Evolutionary conservation across 2,797 vertebrate species (phyloP), one percentile per base, ranked within the genome.

Genomic region (Rallus crepitans): DNA sequence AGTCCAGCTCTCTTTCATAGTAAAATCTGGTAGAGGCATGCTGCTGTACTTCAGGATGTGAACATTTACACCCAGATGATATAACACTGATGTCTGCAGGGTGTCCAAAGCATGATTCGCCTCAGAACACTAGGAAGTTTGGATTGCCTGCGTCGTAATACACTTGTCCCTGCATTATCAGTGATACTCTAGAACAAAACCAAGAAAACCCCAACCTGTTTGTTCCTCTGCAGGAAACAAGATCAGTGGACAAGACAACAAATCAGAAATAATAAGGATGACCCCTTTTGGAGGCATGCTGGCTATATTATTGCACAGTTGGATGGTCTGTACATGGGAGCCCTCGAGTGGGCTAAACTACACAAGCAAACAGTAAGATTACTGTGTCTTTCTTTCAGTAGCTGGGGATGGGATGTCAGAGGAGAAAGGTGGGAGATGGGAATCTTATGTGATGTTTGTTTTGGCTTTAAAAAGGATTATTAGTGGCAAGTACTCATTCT

Each of bases 261-360:
- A 93, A 98, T 99, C 71, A 98, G 98, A 95, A 86, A 97, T 68
- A 97, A 98, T 79, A 97, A 98, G 94, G 95, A 96, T 85, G 98
- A 99, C 78, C 98, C 99, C 17, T 98, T 99, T 94, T 99, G 99
- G 99, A 98, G 95, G 91, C 99, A 99, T 64, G 78, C 92, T 1
- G 98, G 99, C 81, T 99, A 99, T 93, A 89, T 99, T 42, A 45
- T 99, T 57, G 97, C 98, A n/a, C 99, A 99, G 96, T 53, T 99
- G 97, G 99, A 99, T 66, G 99, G 99, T 35, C 96, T 99, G 18
- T 98, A 99, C 79, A 97, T 98, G 24, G 99, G 99, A 87, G 98
- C 98, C 5, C 76, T 96, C 9, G 97, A 98, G 37, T 99, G 98
- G 98, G 98, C 99, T 95, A 96, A 97, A 66, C 96, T 92, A 52